Conservation (phyloP, 1,140 invertebrate genomes). For the Apis dorsata region DNA sequence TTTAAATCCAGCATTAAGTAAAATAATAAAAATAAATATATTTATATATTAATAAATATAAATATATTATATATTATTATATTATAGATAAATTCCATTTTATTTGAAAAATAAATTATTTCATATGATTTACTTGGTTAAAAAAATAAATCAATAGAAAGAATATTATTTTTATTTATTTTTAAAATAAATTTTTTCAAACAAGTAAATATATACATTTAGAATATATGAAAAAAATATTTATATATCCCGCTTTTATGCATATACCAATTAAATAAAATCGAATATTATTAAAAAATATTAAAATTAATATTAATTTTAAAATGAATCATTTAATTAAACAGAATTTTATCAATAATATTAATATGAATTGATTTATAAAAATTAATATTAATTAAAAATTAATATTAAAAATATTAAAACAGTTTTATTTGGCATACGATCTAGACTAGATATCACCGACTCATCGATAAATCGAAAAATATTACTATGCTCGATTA, state of each 20-base stretch:
- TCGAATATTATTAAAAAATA: not conserved
- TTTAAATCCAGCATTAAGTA: too few relatives aligned
- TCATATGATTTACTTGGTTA: too few relatives aligned
- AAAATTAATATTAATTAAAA: not conserved
- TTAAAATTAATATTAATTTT: not conserved
- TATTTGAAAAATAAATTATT: too few relatives aligned
- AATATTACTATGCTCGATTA: not conserved
- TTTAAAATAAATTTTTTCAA: too few relatives aligned
- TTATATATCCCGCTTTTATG: not conserved
- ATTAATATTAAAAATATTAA: not conserved
- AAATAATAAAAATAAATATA: too few relatives aligned
- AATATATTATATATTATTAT: too few relatives aligned
- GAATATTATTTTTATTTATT: too few relatives aligned
- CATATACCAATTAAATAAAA: not conserved
- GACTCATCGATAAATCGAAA: conserved; percentile 39
- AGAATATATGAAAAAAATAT: not conserved
- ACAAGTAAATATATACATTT: not conserved
- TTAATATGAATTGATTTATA: not conserved
- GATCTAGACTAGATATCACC: not conserved
- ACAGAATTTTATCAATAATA: not conserved
- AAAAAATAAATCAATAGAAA: too few relatives aligned
- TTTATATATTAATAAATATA: too few relatives aligned
- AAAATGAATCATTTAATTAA: too few relatives aligned
- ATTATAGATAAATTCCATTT: too few relatives aligned
- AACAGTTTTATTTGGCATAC: not conserved